Conservation (phyloP, 2,797 vertebrate species). For the Falco rusticolus region DNA sequence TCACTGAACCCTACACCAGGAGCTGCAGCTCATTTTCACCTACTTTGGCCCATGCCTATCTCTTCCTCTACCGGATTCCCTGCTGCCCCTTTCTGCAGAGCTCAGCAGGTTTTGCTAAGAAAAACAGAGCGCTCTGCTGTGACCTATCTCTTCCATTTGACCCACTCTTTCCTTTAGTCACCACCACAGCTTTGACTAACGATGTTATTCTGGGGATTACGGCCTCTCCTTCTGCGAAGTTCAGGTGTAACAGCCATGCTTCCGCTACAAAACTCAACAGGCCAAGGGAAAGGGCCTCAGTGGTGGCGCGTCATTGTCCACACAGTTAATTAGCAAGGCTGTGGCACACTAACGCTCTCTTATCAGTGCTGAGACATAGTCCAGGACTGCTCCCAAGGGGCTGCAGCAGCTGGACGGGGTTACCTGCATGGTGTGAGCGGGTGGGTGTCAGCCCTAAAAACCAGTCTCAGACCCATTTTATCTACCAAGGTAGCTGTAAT, state of each 20-base stretch:
- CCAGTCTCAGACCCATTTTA: neutral
- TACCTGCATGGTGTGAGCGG: neutral
- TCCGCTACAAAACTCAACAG: neutral
- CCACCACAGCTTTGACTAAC: neutral
- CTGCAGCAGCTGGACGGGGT: neutral
- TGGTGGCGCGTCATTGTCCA: accelerated
- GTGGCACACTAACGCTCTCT: neutral
- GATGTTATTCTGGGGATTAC: neutral
- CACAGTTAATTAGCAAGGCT: neutral
- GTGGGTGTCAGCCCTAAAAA: neutral
- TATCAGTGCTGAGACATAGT: neutral
- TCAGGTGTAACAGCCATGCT: neutral
- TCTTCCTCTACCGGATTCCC: neutral
- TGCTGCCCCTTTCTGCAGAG: neutral
- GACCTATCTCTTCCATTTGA: neutral
- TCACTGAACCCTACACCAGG: neutral
- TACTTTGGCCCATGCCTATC: neutral
- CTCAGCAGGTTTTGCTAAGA: neutral
- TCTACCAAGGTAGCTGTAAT: neutral
- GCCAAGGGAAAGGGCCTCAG: neutral
- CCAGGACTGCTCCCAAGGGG: neutral
- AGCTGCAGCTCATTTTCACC: neutral
- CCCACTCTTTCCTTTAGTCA: neutral
- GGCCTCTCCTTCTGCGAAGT: neutral
- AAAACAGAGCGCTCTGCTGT: neutral